Conservation (phyloP, 2,113 vertebrate genomes). For the Macquaria ambigua region DNA sequence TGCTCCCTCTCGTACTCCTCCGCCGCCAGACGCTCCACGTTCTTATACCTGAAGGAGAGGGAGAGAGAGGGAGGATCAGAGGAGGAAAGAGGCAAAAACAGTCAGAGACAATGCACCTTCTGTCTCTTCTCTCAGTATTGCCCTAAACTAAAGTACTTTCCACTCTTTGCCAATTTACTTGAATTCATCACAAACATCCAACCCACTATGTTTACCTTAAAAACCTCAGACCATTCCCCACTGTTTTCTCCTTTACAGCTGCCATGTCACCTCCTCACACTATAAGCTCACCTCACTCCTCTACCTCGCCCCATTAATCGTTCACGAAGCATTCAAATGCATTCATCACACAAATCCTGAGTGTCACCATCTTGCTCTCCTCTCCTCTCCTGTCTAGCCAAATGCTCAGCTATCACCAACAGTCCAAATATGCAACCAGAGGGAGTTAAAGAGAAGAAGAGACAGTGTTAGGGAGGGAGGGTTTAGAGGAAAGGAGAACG, state of each 20-base stretch:
- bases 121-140: slow-evolving; percentile 1
- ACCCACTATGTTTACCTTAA: background rate
- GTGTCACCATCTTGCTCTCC: slow-evolving; percentile 26
- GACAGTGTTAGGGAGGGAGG: background rate
- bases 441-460: slow-evolving; percentile 28
- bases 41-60: slow-evolving; percentile 90
- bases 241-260: background rate
- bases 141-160: slow-evolving; percentile 11
- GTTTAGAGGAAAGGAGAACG: slow-evolving; percentile 5
- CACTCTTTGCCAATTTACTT: background rate
- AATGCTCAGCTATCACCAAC: slow-evolving; percentile 28
- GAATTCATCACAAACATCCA: background rate
- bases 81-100: background rate
- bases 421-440: slow-evolving; percentile 32
- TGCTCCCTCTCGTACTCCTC: slow-evolving; percentile 93
- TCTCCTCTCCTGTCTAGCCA: slow-evolving; percentile 17
- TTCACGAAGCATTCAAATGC: slow-evolving; percentile 12
- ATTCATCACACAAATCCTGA: slow-evolving; percentile 30
- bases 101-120: slow-evolving; percentile 7
- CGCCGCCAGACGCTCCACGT: slow-evolving; percentile 91
- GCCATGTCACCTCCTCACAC: background rate
- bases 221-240: background rate
- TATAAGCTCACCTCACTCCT: slow-evolving; percentile 19
- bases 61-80: slow-evolving; percentile 26
- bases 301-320: background rate